A percentile compares a stretch with the other conserved stretches of the same genome.
Evolutionary conservation across 2,797 vertebrate species (phyloP).

Genomic region (Acanthopagrus latus): DNA sequence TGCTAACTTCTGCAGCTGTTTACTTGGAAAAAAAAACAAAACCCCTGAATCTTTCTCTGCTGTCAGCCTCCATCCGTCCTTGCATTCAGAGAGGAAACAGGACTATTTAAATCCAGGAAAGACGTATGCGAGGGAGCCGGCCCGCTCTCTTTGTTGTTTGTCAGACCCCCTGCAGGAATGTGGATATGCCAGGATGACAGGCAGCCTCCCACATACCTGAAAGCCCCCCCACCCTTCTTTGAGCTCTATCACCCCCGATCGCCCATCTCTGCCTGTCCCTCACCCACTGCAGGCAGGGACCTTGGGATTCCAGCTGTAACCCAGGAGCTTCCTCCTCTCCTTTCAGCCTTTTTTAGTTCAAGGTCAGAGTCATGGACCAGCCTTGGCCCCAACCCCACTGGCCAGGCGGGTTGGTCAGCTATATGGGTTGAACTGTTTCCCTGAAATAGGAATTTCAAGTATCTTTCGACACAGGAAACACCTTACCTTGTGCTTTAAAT

Average conservation of each 20-base stretch:
- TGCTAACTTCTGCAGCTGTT: slow-evolving; percentile 58
- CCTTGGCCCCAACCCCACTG: slow-evolving; percentile 61
- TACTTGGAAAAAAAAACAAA: slow-evolving; percentile 1
- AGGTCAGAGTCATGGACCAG: slow-evolving; percentile 77
- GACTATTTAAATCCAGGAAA: slow-evolving; percentile 80
- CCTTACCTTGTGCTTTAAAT: neutral
- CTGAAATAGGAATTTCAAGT: slow-evolving; percentile 51
- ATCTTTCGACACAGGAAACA: slow-evolving; percentile 23
- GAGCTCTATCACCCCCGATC: slow-evolving; percentile 58
- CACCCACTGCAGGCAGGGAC: slow-evolving; percentile 77
- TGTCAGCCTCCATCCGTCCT: slow-evolving; percentile 38
- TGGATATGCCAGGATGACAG: slow-evolving; percentile 74
- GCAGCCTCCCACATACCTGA: slow-evolving; percentile 88
- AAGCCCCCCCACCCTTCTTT: slow-evolving; percentile 40
- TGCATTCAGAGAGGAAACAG: slow-evolving; percentile 60
- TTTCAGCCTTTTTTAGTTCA: slow-evolving; percentile 86
- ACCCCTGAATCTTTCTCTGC: slow-evolving; percentile 40
- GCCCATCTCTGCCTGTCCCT: slow-evolving; percentile 75
- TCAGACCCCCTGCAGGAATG: slow-evolving; percentile 83
- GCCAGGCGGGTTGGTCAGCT: slow-evolving; percentile 42
- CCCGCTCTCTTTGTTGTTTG: slow-evolving; percentile 81
- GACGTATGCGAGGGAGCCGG: slow-evolving; percentile 62
- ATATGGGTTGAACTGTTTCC: slow-evolving; percentile 47
- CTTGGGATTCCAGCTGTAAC: slow-evolving; percentile 89
- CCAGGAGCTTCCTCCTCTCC: slow-evolving; percentile 84